Percentiles rank a stretch among this genome's conserved stretches.
These are phyloP conservation scores for Brachionus sp. DNA, from an alignment of 1,140 invertebrate genomes.

Conservation along the genomic window DNA sequence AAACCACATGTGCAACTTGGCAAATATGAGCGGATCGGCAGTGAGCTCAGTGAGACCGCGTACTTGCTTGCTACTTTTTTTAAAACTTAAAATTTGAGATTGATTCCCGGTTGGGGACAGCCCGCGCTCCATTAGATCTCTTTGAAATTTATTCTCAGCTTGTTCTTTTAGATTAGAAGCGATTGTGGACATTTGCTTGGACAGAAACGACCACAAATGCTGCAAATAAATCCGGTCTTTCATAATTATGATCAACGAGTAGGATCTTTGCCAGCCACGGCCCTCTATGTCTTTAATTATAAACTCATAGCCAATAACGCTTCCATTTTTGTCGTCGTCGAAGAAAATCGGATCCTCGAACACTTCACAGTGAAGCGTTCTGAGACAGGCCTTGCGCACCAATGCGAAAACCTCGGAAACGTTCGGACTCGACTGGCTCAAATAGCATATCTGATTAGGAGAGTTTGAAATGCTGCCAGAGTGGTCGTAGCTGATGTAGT, in stretches of 20 bases:
- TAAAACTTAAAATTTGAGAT: neutral
- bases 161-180: constrained; percentile 24
- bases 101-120: neutral
- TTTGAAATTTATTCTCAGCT: constrained; percentile 35
- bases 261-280: constrained; percentile 28
- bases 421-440: constrained; percentile 29
- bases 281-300: constrained; percentile 12
- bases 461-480: neutral
- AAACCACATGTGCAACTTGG: constrained; percentile 43
- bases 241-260: constrained; percentile 37
- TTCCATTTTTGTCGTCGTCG: constrained; percentile 38
- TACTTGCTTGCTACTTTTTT: constrained; percentile 34
- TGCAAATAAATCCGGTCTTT: constrained; percentile 42
- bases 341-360: constrained; percentile 45
- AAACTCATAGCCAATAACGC: constrained; percentile 40
- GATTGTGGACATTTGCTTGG: constrained; percentile 14
- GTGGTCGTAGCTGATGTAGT: constrained; percentile 37
- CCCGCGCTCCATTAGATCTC: neutral
- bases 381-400: constrained; percentile 8
- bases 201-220: constrained; percentile 42
- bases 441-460: constrained; percentile 9
- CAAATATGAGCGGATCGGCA: constrained; percentile 23
- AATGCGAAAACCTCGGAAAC: neutral
- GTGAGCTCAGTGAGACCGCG: constrained; percentile 28
- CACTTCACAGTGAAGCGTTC: constrained; percentile 31